phyloP scores from a whole-genome alignment of 2,113 vertebrate species.

The Scomber scombrus region DNA sequence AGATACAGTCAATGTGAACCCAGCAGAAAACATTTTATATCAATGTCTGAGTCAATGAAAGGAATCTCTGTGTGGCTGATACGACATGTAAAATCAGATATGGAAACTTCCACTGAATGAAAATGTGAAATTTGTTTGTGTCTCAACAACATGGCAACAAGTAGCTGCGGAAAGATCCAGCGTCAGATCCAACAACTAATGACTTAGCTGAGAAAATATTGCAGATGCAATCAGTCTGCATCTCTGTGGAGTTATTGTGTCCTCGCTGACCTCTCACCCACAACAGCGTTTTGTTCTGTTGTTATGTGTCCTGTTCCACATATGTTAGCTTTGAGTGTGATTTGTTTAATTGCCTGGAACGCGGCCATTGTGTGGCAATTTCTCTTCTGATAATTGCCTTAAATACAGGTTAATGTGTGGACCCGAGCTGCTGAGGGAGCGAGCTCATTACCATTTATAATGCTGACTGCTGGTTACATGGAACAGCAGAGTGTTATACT shows the following conservation, averaged over 20 bases:
- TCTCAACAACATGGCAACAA: conserved; percentile 26
- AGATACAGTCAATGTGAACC: not conserved
- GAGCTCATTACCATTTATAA: conserved; percentile 45
- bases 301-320: conserved; percentile 22
- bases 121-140: conserved; percentile 40
- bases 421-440: conserved; percentile 26
- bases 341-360: conserved; percentile 68
- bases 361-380: conserved; percentile 53
- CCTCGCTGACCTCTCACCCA: conserved; percentile 43
- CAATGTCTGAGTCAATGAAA: not conserved
- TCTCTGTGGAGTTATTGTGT: not conserved
- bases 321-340: conserved; percentile 39
- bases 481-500: conserved; percentile 47
- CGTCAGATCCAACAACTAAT: conserved; percentile 3
- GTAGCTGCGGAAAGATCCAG: conserved; percentile 1
- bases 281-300: conserved; percentile 32
- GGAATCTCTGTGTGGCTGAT: conserved; percentile 16
- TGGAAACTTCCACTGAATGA: conserved; percentile 23
- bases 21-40: not conserved
- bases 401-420: conserved; percentile 67
- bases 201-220: conserved; percentile 1
- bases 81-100: conserved; percentile 42
- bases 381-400: conserved; percentile 70
- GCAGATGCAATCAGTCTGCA: conserved; percentile 7
- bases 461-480: conserved; percentile 40